Base-by-base conservation (phyloP, 1,140 invertebrate genomes). In the Drosophila leontia region DNA sequence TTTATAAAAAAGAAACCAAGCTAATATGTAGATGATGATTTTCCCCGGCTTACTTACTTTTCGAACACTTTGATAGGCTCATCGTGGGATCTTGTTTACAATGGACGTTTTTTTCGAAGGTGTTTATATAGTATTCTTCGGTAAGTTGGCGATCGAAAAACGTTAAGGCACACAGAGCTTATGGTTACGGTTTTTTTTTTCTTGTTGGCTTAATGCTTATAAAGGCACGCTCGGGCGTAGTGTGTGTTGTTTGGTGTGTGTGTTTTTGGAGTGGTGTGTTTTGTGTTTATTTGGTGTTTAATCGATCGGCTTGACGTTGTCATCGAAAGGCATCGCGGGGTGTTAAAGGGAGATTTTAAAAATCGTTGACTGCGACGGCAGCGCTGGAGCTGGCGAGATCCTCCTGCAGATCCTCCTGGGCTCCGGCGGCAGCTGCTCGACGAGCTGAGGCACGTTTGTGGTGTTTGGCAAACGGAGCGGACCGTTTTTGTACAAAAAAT, bases 401-500 rank as follows among this genome's bases (percentile, higher is more conserved):
- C 48, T 65, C 37, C 67, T 65, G 69, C 58, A 50, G 53, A 56
- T 56, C 51, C 57, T 23, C 12, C 7, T 15, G 34, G 13, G 13
- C 53, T 55, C 58, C 53, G 17, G 29, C 23, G 70, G 80, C 77
- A 62, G 51, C 79, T 84, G 78, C 80, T 70, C 88, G 78, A 59
- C 87, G 87, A 87, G 83, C 80, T 88, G 88, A 91, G 88, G 88
- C 88, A 90, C 85, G 85, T 90, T 90, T 90, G 85, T 90, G 85
- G 81, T 90, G 85, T 87, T 86, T 86, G 59, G 62, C 50, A 75
- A 86, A 86, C 84, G 84, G 75, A 70, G 75, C 79, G 70, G 50
- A 78, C 78, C 80, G 83, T 78, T 90, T 81, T 88, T 88, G 81
- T 90, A 90, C 85, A 88, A 90, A 41, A 88, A 88, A 90, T 88